A percentile compares a stretch with the other conserved stretches of the same genome.
These are phyloP conservation scores for Eumerus sabulonum DNA, from an alignment of 2,888 invertebrate genomes.

Conservation along the genomic window DNA sequence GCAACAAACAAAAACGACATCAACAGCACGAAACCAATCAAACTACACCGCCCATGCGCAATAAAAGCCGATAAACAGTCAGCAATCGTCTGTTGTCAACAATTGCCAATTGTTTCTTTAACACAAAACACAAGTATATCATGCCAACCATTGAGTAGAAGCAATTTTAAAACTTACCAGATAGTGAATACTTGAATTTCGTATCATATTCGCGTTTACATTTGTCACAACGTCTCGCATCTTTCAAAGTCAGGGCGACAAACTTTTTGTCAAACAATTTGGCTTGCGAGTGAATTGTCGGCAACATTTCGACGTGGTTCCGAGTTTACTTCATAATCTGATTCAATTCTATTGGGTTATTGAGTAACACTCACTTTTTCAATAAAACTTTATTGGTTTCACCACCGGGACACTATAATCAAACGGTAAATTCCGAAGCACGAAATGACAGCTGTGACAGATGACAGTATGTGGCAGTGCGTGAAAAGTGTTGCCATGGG, in stretches of 20 bases:
- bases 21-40: background rate
- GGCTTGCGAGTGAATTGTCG: constrained; percentile 26
- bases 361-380: no score
- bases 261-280: constrained; percentile 74
- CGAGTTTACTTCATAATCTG: constrained; percentile 14
- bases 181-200: constrained; percentile 21
- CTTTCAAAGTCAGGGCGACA: constrained; percentile 71
- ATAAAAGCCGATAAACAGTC: background rate
- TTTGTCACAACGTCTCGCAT: constrained; percentile 72
- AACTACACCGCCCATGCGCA: constrained; percentile 30
- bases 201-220: constrained; percentile 71
- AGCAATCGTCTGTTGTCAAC: background rate
- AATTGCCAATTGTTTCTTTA: background rate
- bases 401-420: no score
- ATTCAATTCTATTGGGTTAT: background rate
- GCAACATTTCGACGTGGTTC: constrained; percentile 25
- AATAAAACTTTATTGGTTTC: no score
- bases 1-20: no score
- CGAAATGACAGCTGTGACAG: no score
- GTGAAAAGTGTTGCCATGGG: no score
- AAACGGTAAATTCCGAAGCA: no score
- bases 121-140: background rate
- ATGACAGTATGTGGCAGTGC: no score
- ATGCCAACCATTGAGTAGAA: no score
- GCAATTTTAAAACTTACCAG: constrained; percentile 23